A percentile compares a stretch with the other conserved stretches of the same genome.
These are phyloP conservation scores for Scolopax rusticola DNA, from an alignment of 2,797 vertebrate genomes.

Conservation along the genomic window DNA sequence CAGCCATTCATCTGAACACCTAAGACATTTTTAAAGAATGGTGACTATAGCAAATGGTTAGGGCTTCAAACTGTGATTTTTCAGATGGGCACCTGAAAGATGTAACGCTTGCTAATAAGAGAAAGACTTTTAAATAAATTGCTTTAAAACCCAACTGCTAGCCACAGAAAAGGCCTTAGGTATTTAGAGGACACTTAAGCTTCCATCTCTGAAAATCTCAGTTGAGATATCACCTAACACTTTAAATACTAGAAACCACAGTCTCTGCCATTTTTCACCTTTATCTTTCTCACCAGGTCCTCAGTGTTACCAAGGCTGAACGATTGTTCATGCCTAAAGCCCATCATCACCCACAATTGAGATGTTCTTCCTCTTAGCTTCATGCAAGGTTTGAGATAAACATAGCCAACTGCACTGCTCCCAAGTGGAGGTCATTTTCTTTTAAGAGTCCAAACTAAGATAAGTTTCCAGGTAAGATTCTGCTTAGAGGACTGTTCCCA, in stretches of 20 bases:
- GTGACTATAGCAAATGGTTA: conserved; percentile 26
- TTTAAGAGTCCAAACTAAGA: background rate
- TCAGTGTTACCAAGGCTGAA: background rate
- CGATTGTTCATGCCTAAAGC: background rate
- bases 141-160: conserved; percentile 10
- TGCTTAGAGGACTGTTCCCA: background rate
- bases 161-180: background rate
- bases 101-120: conserved; percentile 20
- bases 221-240: background rate
- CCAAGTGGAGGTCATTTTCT: background rate
- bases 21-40: conserved; percentile 41
- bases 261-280: background rate
- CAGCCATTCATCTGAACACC: conserved; percentile 36
- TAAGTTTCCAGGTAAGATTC: background rate
- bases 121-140: conserved; percentile 30
- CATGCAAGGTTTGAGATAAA: background rate
- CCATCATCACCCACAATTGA: background rate
- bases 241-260: background rate
- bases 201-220: conserved; percentile 6
- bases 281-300: background rate
- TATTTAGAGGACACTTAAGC: conserved; percentile 26
- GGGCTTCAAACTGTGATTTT: conserved; percentile 28
- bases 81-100: conserved; percentile 13
- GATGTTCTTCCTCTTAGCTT: background rate
- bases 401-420: background rate